Base-by-base conservation (phyloP, 2,888 invertebrate species). In the Choreutis nemorana region DNA sequence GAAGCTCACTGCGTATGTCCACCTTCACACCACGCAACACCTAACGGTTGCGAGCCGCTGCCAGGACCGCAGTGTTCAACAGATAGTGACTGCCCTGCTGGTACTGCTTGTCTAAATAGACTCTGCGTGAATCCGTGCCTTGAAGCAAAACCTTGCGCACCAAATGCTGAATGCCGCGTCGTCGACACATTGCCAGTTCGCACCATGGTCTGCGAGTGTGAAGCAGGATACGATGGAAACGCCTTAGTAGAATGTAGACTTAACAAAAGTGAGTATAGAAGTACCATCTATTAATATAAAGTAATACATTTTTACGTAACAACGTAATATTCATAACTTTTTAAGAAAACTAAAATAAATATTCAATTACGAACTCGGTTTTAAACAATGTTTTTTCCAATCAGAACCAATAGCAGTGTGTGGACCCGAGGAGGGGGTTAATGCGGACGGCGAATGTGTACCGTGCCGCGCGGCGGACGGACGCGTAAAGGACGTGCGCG, bases 161-260 rank as follows among this genome's bases (percentile, higher is more conserved):
- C 83, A 1, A 91, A 92, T 51, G 87, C 92, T 0, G 81, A 85
- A 33, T 94, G 94, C 53, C 86, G 83, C 36, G 87, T 91, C 2
- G 68, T 90, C 16, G 89, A 94, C 52, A 92, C 94, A 0, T 73
- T 86, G 28, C 92, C 94, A 6, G 88, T 94, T 1, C 83, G 90
- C 53, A 94, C 94, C 5, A 90, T 94, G 89, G 85, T 91, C 36
- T 95, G 94, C 53, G 89, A 91, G 63, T 95, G 95, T 57, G 58
- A 88, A 24, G 88, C 90, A 18, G 94, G 93, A 35, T 93, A 88
- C 56, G 87, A 87, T 64, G 95, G 94, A 58, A 91, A 94, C 57
- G 94, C 94, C 11, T 87, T 91, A 5, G 81, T 89, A 6, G 86
- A 88, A 52, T 95, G 94, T 53, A 61, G 53, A 36, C 60, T 68